Evolutionary conservation across 2,113 vertebrate genomes (phyloP), one percentile per base, ranked within the genome.

Genomic region (Gila orcuttii): DNA sequence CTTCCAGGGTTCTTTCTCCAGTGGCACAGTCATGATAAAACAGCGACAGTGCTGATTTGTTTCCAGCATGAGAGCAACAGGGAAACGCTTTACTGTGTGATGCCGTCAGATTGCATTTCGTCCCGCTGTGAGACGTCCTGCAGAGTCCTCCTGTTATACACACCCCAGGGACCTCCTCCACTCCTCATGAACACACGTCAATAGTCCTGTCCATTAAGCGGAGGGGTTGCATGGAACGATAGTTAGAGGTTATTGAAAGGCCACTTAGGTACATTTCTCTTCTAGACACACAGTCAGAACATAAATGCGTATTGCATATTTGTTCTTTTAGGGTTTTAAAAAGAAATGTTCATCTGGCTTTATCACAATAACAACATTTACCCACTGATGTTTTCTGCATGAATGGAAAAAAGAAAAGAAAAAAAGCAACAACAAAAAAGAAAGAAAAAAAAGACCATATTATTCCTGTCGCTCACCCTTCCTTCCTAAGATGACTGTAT

Each of bases 71-170:
- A 86, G n/a, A 86, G 57, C 55, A 57, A 59, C 66, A 59, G 68
- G 23, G 57, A 86, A 71, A 82, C 55, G 55, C 31, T 85, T 85
- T 85, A 36, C 42, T 68, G 62, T 50, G 60, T 50, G 79, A 82
- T 82, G 62, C 62, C 57, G 84, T 82, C 84, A 39, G 84, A 85
- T 85, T 79, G 62, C 33, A 69, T 79, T 85, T 55, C 47, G 52
- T 21, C 59, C 64, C 23, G 21, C 74, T 78, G 74, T 42, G 75
- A 68, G 74, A 77, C 78, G 60, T 68, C 83, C 66, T 55, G 39
- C 47, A 73, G 69, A 7, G 59, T 60, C 68, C 28, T 81, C 25
- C 59, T 82, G 52, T 82, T 83, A 31, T 73, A 21, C 42, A 82
- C 52, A 73, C 81, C 66, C 64, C 81, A 64, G 78, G 68, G 45